These are phyloP conservation scores for Pedetes capensis DNA, from an alignment of 2,113 vertebrate genomes.

Conservation along the genomic window DNA sequence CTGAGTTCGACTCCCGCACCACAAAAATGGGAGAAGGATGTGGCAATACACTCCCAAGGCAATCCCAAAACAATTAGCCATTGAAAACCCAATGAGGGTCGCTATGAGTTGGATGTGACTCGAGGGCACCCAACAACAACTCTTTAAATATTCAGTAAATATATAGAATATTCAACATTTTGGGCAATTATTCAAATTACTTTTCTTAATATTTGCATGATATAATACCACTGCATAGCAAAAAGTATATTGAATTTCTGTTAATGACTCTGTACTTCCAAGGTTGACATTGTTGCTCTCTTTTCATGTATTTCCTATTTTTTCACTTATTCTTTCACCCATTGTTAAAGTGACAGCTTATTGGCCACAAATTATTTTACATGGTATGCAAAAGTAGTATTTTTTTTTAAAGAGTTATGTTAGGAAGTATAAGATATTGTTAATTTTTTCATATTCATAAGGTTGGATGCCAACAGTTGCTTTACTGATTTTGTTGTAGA, in stretches of 20 bases:
- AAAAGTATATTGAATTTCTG: background rate
- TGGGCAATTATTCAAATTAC: background rate
- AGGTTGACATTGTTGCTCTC: background rate
- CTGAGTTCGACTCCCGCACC: too few relatives aligned
- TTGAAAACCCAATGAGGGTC: too few relatives aligned
- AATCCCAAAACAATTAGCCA: too few relatives aligned
- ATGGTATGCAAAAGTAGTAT: background rate
- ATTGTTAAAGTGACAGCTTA: background rate
- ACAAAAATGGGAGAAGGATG: too few relatives aligned
- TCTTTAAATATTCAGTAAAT: too few relatives aligned
- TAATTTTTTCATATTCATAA: background rate
- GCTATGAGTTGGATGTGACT: too few relatives aligned
- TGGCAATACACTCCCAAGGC: too few relatives aligned
- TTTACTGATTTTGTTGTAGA: background rate
- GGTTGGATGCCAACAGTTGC: background rate
- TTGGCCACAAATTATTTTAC: background rate
- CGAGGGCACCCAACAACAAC: too few relatives aligned
- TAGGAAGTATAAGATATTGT: background rate
- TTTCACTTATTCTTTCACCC: background rate
- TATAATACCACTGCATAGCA: background rate
- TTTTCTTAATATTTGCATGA: background rate
- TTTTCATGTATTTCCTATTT: background rate
- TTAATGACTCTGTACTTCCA: background rate
- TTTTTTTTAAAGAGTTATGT: background rate
- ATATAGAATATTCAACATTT: too few relatives aligned